Percentiles rank a stretch among this genome's conserved stretches.
phyloP scores from a whole-genome alignment of 2,888 invertebrate genomes.

The Macrophya alboannulata region DNA sequence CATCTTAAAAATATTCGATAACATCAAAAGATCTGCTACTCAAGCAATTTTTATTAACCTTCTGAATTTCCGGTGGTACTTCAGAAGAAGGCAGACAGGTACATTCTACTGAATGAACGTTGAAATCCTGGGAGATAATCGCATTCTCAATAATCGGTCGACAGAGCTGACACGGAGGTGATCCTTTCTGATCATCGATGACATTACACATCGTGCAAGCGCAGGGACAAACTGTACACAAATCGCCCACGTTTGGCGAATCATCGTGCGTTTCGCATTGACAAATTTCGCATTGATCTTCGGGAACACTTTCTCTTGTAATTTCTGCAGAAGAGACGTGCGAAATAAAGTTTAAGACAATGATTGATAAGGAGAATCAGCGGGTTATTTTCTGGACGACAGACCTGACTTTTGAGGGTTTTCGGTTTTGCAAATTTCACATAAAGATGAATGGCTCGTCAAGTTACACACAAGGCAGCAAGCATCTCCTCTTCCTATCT shows the following conservation, averaged over 20 bases:
- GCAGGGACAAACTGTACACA: conserved; percentile 43
- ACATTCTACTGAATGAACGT: conserved; percentile 28
- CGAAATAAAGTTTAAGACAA: neutral
- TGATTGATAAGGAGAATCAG: neutral
- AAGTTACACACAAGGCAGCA: neutral
- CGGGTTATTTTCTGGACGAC: neutral
- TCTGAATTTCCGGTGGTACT: conserved; percentile 43
- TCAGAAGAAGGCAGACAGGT: conserved; percentile 26
- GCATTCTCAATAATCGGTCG: neutral
- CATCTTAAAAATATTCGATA: neutral
- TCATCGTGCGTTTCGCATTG: neutral
- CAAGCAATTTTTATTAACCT: conserved; percentile 16
- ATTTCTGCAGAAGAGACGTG: neutral
- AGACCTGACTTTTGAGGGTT: conserved; percentile 1
- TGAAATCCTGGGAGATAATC: neutral
- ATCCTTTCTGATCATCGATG: conserved; percentile 14
- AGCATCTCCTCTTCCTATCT: conserved; percentile 37
- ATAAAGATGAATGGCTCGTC: neutral
- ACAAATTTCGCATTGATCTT: conserved; percentile 51
- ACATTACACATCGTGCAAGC: conserved; percentile 26
- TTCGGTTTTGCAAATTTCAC: conserved; percentile 31
- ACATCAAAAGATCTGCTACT: neutral
- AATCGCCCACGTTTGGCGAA: too few relatives aligned
- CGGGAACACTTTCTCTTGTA: neutral
- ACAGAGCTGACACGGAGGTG: neutral